Evolutionary conservation across 1,140 invertebrate species (phyloP), one percentile per base, ranked within the genome.

Genomic region (Eufriesea mexicana): DNA sequence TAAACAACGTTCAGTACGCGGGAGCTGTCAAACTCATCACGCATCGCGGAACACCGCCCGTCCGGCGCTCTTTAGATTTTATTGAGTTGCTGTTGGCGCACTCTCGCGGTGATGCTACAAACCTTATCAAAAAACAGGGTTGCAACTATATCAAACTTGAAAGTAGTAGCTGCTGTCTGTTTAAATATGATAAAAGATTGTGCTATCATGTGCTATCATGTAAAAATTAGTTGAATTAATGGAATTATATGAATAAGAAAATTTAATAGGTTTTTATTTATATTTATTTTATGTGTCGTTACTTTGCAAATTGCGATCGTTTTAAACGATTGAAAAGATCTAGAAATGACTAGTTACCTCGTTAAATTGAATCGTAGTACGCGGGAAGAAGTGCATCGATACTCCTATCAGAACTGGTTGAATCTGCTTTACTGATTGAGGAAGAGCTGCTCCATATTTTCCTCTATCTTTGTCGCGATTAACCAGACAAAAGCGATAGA

Each of bases 41-140:
- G 84, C 88, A 87, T 79, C 79, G 86, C 86, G 75, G 79, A 90
- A 85, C 89, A 89, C 87, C 89, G 83, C 89, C 89, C 89, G 88
- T 87, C 81, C 71, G 81, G 79, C 73, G 88, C 74, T 81, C 68
- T 71, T 59, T 59, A 59, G 62, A 84, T 79, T 86, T 86, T 89
- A 88, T 90, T 79, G 88, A 89, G 45, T 89, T 64, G 79, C 54
- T n/a, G 25, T 2, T 25, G 42, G 49, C 76, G 67, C 67, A 54
- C 54, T 73, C 85, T 57, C 0, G 28, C 16, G 66, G 71, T 54
- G 47, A 59, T 23, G 45, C 45, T 18, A 9, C n/a, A 35, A 82
- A 82, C 72, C 20, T 68, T 25, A 55, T 55, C 35, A n/a, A 45
- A 47, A 45, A 49, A 55, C 79, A 82, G 79, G 79, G 73, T 42